Evolutionary conservation across 1,140 invertebrate species (phyloP).

Genomic region (Helicoverpa zea): DNA sequence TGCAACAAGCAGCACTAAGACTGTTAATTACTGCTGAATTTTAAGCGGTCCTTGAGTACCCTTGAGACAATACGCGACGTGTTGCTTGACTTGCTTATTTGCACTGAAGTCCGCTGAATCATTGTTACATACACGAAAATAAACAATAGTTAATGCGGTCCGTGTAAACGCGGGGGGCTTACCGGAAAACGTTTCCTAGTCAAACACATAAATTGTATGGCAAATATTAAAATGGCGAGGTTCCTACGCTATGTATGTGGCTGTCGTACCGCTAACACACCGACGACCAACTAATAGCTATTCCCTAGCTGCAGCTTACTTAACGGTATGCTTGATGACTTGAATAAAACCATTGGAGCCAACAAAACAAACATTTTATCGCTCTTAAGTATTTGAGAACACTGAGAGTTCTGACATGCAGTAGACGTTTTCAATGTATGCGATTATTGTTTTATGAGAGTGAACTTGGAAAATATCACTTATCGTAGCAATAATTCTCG

Average conservation of each 20-base stretch:
- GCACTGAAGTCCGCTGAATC: constrained; percentile 36
- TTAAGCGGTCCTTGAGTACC: constrained; percentile 55
- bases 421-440: background rate
- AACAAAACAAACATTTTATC: constrained; percentile 72
- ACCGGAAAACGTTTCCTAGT: constrained; percentile 74
- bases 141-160: constrained; percentile 54
- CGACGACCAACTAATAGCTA: constrained; percentile 66
- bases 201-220: constrained; percentile 80
- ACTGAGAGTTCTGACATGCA: constrained; percentile 51
- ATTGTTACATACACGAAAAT: constrained; percentile 47
- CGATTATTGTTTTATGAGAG: constrained; percentile 26
- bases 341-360: constrained; percentile 75
- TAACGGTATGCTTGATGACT: constrained; percentile 78
- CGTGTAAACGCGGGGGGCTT: constrained; percentile 60
- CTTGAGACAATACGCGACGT: constrained; percentile 36
- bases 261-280: constrained; percentile 61
- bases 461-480: constrained; percentile 8
- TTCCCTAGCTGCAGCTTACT: constrained; percentile 71
- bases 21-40: constrained; percentile 59
- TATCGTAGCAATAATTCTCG: background rate
- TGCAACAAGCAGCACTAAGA: constrained; percentile 52
- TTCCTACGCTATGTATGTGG: constrained; percentile 70
- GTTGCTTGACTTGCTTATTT: constrained; percentile 42
- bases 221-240: constrained; percentile 74
- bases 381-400: constrained; percentile 68